Base-by-base conservation (phyloP, 2,888 invertebrate species). In the Andrena minutula region DNA sequence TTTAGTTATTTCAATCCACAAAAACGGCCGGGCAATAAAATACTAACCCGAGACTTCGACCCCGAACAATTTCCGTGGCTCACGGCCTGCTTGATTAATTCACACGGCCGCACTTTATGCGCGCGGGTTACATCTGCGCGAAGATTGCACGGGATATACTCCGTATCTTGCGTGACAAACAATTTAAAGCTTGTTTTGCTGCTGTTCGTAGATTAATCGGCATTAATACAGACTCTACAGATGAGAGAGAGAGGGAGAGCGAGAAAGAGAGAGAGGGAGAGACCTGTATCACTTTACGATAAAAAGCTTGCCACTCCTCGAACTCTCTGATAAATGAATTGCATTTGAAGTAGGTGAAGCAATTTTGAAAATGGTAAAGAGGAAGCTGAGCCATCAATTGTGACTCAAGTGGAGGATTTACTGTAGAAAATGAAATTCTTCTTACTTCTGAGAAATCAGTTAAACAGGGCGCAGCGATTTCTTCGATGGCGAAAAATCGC, bases 1-100 rank as follows among this genome's bases (percentile, higher is more conserved):
- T 83, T 68, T 35, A 41, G 79, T 76, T 86, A 73, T 79, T 82
- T 82, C 80, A 75, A 88, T 82, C 73, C 23, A 32, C 73, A 88
- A 84, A 84, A 88, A 86, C 73, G 30, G 60, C n/a, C 2, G n/a
- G 51, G 64, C 58, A 28, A 72, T 82, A 77, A 87, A 84, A 65
- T 70, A 87, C 23, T 68, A 51, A 66, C 35, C 41, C 12, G 53
- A 32, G n/a, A 41, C 16, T 23, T 35, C 49, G 68, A 23, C 23
- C 35, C n/a, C 23, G 47, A 30, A 51, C 53, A 61, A 69, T 47
- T 65, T 7, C 12, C 23, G 47, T 28, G 49, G 60, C 4, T 23
- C 61, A 26, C n/a, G 56, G 23, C 10, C 41, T 28, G 35, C 20
- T 41, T 73, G 73, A 73, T 73, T 73, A 65, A 73, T 73, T 73